Percentiles rank a stretch among this genome's conserved stretches.
phyloP scores from a whole-genome alignment of 2,113 vertebrate species.

The Chaetodon trifascialis region DNA sequence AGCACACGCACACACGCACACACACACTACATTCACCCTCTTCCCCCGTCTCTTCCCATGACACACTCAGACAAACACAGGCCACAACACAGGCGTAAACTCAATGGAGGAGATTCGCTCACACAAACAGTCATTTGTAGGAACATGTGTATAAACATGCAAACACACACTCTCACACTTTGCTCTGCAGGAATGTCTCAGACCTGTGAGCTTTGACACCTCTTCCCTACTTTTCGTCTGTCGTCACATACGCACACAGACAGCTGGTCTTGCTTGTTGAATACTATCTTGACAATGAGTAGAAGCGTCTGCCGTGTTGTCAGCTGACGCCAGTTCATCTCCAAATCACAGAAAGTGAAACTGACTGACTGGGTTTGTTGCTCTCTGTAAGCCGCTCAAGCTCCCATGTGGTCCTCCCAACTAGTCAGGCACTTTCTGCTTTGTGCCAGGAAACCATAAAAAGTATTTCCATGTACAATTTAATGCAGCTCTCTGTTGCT shows the following conservation, averaged over 20 bases:
- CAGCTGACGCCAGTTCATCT: not conserved
- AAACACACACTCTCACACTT: conserved; percentile 21
- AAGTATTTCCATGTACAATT: conserved; percentile 38
- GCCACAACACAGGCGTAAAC: not conserved
- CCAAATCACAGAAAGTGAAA: not conserved
- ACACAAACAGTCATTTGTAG: conserved; percentile 35
- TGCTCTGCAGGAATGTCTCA: conserved; percentile 54
- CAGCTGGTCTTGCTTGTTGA: not conserved
- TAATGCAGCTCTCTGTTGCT: conserved; percentile 25
- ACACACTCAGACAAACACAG: conserved; percentile 43
- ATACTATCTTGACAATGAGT: not conserved
- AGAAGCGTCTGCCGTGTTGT: not conserved
- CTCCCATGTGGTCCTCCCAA: conserved; percentile 3
- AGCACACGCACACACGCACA: not conserved
- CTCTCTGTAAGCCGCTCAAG: conserved; percentile 7
- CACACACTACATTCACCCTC: not conserved
- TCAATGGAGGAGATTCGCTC: not conserved
- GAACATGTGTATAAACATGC: conserved; percentile 56
- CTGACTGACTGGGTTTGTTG: conserved; percentile 1
- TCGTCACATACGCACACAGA: not conserved
- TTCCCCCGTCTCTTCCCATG: conserved; percentile 10
- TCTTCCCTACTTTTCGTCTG: conserved; percentile 37
- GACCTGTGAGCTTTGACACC: conserved; percentile 52
- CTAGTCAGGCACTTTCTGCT: conserved; percentile 23
- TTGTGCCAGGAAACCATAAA: conserved; percentile 52